Conservation (phyloP, 2,888 invertebrate species). For the Eupithecia abbreviata region DNA sequence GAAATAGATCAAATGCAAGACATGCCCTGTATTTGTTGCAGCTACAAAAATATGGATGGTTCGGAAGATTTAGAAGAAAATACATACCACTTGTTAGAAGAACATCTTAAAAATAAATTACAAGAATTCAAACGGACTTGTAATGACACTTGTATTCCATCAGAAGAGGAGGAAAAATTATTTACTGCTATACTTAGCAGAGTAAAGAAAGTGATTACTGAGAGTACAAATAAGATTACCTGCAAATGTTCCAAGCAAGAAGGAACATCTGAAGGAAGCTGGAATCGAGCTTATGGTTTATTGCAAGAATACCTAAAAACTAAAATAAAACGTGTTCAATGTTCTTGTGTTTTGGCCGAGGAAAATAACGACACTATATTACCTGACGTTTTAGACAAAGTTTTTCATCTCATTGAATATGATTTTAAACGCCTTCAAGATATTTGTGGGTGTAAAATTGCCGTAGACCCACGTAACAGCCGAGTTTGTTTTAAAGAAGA, state of each 20-base stretch:
- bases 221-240: conserved; percentile 57
- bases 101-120: conserved; percentile 67
- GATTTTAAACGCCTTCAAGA: conserved; percentile 72
- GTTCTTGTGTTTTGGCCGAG: conserved; percentile 56
- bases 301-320: conserved; percentile 75
- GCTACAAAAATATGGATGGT: conserved; percentile 46
- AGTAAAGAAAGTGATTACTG: conserved; percentile 68
- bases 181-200: conserved; percentile 61
- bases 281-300: conserved; percentile 71
- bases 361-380: conserved; percentile 53
- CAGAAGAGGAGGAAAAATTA: conserved; percentile 63
- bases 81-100: conserved; percentile 68
- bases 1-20: conserved; percentile 38
- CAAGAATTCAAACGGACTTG: conserved; percentile 59
- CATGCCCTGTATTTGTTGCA: conserved; percentile 64
- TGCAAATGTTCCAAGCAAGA: conserved; percentile 58
- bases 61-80: conserved; percentile 70
- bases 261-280: conserved; percentile 57
- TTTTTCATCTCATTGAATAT: conserved; percentile 68
- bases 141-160: conserved; percentile 56
- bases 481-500: conserved; percentile 40
- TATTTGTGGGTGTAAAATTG: conserved; percentile 56
- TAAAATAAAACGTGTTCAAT: conserved; percentile 71
- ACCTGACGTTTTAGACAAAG: conserved; percentile 64
- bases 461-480: conserved; percentile 7